Evolutionary conservation across 2,113 vertebrate genomes (phyloP).

Genomic region (Eulemur rufifrons): DNA sequence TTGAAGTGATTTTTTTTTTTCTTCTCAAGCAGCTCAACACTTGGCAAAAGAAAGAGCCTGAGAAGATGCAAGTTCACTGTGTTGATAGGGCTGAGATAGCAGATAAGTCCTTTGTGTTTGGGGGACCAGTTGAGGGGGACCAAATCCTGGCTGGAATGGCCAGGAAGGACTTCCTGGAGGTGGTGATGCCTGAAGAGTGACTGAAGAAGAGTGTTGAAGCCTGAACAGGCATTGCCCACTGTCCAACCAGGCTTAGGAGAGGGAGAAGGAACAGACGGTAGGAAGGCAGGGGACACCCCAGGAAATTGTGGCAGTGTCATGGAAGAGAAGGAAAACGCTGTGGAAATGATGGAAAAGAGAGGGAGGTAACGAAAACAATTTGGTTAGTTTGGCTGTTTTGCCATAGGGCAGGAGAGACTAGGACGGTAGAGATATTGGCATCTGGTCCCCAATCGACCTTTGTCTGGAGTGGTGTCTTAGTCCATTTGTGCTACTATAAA

Average conservation of each 20-base stretch:
- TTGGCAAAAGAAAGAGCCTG: fast-evolving
- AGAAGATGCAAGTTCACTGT: fast-evolving
- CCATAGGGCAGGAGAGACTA: fast-evolving
- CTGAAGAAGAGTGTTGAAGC: too few species aligned
- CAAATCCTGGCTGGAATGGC: not conserved
- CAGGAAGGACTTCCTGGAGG: not conserved
- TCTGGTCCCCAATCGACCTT: fast-evolving
- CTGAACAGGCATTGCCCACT: not conserved
- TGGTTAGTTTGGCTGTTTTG: not conserved
- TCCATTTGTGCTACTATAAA: too few species aligned
- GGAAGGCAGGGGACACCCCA: not conserved
- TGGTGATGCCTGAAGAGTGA: not conserved
- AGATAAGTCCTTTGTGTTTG: too few species aligned
- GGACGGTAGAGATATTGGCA: fast-evolving
- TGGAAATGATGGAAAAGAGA: not conserved
- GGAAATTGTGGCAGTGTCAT: too few species aligned
- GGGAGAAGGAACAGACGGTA: not conserved
- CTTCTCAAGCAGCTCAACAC: too few species aligned
- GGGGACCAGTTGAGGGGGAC: too few species aligned
- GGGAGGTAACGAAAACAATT: too few species aligned
- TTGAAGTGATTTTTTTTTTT: not conserved
- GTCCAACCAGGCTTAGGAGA: too few species aligned
- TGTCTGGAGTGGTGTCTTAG: too few species aligned
- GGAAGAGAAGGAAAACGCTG: not conserved
- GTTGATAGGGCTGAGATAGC: too few species aligned